Percentiles rank a stretch among this genome's conserved stretches.
Conservation (phyloP, 2,888 invertebrate species). For the Rutpela maculata region DNA sequence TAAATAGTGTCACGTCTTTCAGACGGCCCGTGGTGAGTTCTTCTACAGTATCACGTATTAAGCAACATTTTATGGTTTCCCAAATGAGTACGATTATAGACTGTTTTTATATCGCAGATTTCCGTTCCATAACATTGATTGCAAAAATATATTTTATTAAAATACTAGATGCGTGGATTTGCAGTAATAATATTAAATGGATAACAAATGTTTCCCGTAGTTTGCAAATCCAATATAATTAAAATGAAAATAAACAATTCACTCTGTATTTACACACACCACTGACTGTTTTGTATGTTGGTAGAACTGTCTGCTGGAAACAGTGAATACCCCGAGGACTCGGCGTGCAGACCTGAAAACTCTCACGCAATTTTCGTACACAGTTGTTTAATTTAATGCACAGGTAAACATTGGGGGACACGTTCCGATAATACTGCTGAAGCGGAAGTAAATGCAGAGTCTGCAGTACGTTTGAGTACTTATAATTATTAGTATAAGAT, state of each 20-base stretch:
- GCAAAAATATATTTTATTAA: neutral
- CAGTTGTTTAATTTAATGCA: constrained; percentile 37
- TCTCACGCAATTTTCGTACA: constrained; percentile 41
- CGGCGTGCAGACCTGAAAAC: constrained; percentile 32
- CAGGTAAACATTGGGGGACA: constrained; percentile 38
- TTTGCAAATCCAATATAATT: constrained; percentile 15
- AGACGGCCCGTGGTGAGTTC: no score
- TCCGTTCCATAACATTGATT: neutral
- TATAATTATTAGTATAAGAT: neutral
- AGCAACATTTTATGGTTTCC: no score
- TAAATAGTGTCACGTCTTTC: no score
- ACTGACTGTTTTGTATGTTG: constrained; percentile 15
- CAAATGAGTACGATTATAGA: no score
- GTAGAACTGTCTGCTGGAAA: constrained; percentile 25
- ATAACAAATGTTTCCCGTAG: neutral
- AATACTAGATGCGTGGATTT: constrained; percentile 8
- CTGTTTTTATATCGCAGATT: no score
- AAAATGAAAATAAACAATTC: constrained; percentile 37
- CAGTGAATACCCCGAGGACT: constrained; percentile 37
- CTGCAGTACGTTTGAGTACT: neutral
- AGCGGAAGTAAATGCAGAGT: neutral
- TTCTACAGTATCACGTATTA: no score
- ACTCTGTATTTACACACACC: constrained; percentile 14
- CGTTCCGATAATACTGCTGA: neutral
- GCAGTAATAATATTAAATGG: constrained; percentile 5